A percentile compares a stretch with the other conserved stretches of the same genome.
Evolutionary conservation across 2,888 invertebrate species (phyloP).

Genomic region (Diadegma fenestrale): DNA sequence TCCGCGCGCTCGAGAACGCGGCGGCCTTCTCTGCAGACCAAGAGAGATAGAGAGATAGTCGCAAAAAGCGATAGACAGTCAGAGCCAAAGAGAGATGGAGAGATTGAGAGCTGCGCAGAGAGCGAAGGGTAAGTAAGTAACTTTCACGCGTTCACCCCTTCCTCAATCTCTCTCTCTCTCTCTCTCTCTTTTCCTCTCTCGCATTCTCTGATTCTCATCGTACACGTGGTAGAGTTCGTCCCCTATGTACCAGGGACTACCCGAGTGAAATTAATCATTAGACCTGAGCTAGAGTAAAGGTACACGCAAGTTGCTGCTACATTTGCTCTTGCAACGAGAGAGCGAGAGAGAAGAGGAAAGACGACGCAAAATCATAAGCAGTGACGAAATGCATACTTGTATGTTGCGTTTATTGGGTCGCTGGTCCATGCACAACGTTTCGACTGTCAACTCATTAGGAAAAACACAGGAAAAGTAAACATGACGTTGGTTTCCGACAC

Average conservation of each 20-base stretch:
- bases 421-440: neutral
- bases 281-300: constrained; percentile 36
- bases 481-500: neutral
- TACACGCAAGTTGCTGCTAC: constrained; percentile 25
- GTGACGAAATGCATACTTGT: constrained; percentile 21
- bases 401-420: constrained; percentile 4
- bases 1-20: constrained; percentile 52
- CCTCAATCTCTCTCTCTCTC: neutral
- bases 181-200: neutral
- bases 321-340: constrained; percentile 14
- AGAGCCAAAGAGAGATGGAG: constrained; percentile 2
- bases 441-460: neutral
- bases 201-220: constrained; percentile 8
- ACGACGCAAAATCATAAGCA: neutral
- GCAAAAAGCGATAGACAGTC: constrained; percentile 7
- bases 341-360: constrained; percentile 5
- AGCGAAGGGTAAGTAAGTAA: constrained; percentile 35
- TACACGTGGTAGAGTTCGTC: constrained; percentile 39
- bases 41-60: constrained; percentile 23
- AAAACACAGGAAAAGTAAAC: neutral
- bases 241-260: constrained; percentile 40
- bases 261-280: constrained; percentile 64
- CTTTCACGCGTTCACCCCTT: constrained; percentile 47
- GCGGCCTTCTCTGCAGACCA: constrained; percentile 12
- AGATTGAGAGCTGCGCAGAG: constrained; percentile 16